Evolutionary conservation across 1,140 invertebrate genomes (phyloP), one percentile per base, ranked within the genome.

Genomic region (Bombus confusus): DNA sequence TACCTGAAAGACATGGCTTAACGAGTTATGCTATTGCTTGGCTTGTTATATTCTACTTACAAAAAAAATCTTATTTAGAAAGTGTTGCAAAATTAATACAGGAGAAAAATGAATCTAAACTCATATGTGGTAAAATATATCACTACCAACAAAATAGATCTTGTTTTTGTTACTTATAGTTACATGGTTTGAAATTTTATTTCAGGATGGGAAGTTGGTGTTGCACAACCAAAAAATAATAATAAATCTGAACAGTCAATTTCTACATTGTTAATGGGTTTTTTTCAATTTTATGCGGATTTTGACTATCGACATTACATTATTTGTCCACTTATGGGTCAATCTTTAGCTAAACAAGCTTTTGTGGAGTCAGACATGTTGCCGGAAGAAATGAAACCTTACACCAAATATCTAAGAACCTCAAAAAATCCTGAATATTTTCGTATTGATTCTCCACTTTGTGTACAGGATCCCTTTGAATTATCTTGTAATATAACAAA

Each of bases 381-480:
- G 78, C 85, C 91, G 0, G 10, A 79, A 25, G 86, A 83, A 77
- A 90, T 92, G 88, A 59, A 52, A 43, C 47, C 15, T 18, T 92
- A 90, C 8, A 73, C 64, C 9, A 22, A 5, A 15, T 43, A 87
- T 52, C 34, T 90, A 12, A 25, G 12, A 71, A 68, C 94, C 0
- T 77, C n/a, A n/a, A 1, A 84, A 0, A 82, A 87, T 10, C 87
- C 90, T 31, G 78, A 93, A 86, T 85, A 71, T 57, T 87, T 96
- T 28, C 89, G 92, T 9, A 83, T 94, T 41, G 91, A 91, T n/a
- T 93, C 92, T 13, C 12, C 93, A 8, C 91, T 95, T 39, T 96
- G 95, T 85, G 87, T 96, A n/a, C 95, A 96, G 88, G 96, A 96
- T 88, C 95, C 96, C 0, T 95, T 96, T 80, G 94, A 95, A 83